Evolutionary conservation across 2,888 invertebrate species (phyloP).

Genomic region (Leptopterna dolabrata): DNA sequence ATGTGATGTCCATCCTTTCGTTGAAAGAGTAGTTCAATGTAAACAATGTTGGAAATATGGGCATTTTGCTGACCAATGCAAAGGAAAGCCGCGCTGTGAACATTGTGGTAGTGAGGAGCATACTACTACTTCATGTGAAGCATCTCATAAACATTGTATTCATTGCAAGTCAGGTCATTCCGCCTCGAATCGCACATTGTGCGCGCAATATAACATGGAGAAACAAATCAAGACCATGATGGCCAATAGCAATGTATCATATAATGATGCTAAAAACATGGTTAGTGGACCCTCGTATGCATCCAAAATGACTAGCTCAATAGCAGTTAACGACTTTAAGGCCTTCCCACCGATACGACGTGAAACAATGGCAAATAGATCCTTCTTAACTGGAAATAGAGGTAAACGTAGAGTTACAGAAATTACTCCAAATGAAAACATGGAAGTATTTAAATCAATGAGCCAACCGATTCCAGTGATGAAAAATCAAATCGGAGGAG

Average conservation of each 20-base stretch:
- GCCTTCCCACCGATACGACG: not conserved
- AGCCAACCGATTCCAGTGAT: not conserved
- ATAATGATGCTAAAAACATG: not conserved
- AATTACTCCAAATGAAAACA: not conserved
- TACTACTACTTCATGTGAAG: not conserved
- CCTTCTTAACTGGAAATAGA: not conserved
- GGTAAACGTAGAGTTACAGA: not conserved
- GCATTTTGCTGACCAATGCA: not conserved
- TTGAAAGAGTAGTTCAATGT: not conserved
- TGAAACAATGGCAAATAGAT: not conserved
- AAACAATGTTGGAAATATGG: not conserved
- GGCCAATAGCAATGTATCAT: not conserved
- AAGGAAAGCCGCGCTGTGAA: not conserved
- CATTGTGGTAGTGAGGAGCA: not conserved
- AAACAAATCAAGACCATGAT: not conserved
- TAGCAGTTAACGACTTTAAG: not conserved
- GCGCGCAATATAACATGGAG: not conserved
- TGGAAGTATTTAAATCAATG: not conserved
- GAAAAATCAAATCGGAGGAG: not conserved
- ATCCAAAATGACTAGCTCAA: not conserved
- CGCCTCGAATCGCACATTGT: not conserved
- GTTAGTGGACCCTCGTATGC: not conserved
- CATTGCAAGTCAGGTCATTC: not conserved
- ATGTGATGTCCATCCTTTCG: not conserved
- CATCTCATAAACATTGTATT: not conserved